These are phyloP conservation scores for Lasioglossum malachurum DNA, from an alignment of 2,888 invertebrate genomes.

Conservation along the genomic window DNA sequence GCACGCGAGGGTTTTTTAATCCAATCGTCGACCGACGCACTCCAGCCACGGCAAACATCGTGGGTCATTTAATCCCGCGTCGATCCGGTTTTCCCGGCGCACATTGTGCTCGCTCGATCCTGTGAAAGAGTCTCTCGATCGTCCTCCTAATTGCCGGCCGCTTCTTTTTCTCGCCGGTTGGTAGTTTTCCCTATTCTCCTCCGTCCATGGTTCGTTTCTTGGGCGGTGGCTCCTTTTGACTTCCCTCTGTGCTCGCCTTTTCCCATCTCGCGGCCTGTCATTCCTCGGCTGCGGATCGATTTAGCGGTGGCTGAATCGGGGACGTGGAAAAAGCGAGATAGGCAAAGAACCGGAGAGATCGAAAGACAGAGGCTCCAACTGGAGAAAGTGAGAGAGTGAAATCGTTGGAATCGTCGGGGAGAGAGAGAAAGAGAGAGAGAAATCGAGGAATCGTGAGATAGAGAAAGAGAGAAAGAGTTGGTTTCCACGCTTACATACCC, in stretches of 20 bases:
- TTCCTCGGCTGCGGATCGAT: conserved; percentile 48
- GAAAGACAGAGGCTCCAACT: not conserved
- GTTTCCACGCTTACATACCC: conserved; percentile 47
- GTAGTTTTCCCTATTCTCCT: not conserved
- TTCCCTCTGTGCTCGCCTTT: conserved; percentile 24
- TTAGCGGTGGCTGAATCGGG: conserved; percentile 47
- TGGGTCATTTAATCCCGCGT: conserved; percentile 62
- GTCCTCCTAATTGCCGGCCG: conserved; percentile 81
- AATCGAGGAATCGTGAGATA: not conserved
- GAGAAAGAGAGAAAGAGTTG: not conserved
- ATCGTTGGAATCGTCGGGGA: not conserved
- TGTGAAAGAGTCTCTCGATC: conserved; percentile 77
- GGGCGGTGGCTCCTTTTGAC: conserved; percentile 18
- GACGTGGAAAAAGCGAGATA: conserved; percentile 30
- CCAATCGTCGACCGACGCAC: not conserved
- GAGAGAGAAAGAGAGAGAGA: not conserved
- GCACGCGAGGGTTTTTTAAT: not conserved
- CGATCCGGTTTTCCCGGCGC: conserved; percentile 23
- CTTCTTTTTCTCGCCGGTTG: conserved; percentile 59
- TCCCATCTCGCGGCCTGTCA: conserved; percentile 47
- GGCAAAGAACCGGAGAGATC: not conserved
- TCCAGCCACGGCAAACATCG: conserved; percentile 44
- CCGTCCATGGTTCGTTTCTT: conserved; percentile 19
- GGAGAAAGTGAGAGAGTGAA: not conserved
- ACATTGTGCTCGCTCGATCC: conserved; percentile 71